Percentiles rank a stretch among this genome's conserved stretches.
Conservation (phyloP, 2,888 invertebrate species). For the Trypoxylon attenuatum region DNA sequence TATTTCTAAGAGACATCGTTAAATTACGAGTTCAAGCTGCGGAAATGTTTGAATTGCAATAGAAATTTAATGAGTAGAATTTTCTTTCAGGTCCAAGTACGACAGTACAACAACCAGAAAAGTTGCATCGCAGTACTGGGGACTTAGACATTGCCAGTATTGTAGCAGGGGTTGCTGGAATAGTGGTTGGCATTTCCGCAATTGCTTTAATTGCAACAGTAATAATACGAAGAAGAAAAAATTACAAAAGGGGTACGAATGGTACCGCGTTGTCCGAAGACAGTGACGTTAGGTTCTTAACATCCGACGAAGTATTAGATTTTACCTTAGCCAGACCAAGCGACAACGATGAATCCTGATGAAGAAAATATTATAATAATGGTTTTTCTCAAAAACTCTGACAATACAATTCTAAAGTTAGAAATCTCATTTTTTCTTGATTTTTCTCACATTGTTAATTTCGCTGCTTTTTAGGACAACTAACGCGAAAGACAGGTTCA, state of each 20-base stretch:
- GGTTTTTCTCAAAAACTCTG: no score
- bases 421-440: no score
- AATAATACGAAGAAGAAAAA: constrained; percentile 52
- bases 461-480: no score
- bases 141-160: constrained; percentile 40
- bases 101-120: constrained; percentile 23
- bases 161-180: constrained; percentile 58
- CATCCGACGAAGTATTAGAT: constrained; percentile 77
- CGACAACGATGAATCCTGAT: constrained; percentile 58
- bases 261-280: constrained; percentile 72
- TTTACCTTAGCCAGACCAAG: constrained; percentile 74
- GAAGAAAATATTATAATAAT: no score
- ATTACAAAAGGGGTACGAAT: constrained; percentile 61
- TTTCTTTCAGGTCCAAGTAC: constrained; percentile 19
- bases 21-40: no score
- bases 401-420: no score
- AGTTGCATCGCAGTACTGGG: constrained; percentile 7
- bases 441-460: no score
- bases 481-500: no score
- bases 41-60: no score
- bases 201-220: constrained; percentile 50
- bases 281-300: constrained; percentile 78
- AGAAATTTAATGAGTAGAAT: no score
- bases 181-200: constrained; percentile 50
- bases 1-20: no score